Conservation (phyloP, 2,888 invertebrate species). For the Athrips mouffetella region DNA sequence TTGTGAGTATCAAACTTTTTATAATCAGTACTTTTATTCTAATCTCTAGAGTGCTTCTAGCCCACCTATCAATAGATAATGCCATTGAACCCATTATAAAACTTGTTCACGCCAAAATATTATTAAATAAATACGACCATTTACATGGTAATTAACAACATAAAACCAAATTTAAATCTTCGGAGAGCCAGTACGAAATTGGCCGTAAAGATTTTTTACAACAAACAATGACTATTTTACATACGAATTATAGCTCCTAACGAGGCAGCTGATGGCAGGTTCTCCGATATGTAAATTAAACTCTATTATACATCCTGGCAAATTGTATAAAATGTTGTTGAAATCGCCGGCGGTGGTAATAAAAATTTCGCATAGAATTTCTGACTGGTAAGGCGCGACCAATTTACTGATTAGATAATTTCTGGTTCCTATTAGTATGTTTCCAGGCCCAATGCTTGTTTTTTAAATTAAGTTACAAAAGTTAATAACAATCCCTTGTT, state of each 20-base stretch:
- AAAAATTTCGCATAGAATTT: too few species aligned
- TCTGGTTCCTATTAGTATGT: too few species aligned
- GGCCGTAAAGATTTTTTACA: conserved; percentile 32
- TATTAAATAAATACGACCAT: conserved; percentile 12
- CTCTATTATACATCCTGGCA: conserved; percentile 26
- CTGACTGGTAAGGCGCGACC: not conserved
- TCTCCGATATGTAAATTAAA: conserved; percentile 38
- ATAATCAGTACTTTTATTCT: not conserved
- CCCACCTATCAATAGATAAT: not conserved
- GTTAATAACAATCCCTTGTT: too few species aligned
- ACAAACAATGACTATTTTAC: conserved; percentile 35
- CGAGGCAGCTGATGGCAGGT: conserved; percentile 26
- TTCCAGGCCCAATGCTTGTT: too few species aligned
- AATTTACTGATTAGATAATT: conserved; percentile 1
- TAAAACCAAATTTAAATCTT: conserved; percentile 15
- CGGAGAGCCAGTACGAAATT: conserved; percentile 18
- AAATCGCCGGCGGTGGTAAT: not conserved
- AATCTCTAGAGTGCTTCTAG: too few species aligned
- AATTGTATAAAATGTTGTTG: conserved; percentile 19
- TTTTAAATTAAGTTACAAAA: too few species aligned
- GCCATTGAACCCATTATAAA: conserved; percentile 5
- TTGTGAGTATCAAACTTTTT: conserved; percentile 46
- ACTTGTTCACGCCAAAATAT: conserved; percentile 10
- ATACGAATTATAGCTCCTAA: conserved; percentile 35
- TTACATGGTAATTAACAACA: conserved; percentile 4